A percentile compares a stretch with the other conserved stretches of the same genome.
These are phyloP conservation scores for Charanyca ferruginea DNA, from an alignment of 2,888 invertebrate species.

Conservation along the genomic window DNA sequence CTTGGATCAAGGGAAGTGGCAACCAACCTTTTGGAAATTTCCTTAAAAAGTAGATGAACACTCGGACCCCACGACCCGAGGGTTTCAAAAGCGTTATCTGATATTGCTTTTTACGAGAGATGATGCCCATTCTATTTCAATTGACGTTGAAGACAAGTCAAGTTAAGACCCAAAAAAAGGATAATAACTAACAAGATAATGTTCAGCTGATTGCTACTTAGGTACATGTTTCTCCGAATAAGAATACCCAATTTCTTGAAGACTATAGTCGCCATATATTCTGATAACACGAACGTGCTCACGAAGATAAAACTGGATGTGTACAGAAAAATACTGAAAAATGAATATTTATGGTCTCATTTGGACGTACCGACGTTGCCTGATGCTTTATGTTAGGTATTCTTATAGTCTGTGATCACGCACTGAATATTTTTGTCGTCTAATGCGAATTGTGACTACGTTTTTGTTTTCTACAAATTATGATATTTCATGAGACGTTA, in stretches of 20 bases:
- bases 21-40: too few species aligned
- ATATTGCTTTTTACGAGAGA: too few species aligned
- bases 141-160: too few species aligned
- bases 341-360: slow-evolving; percentile 55
- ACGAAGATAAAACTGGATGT: slow-evolving; percentile 29
- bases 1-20: too few species aligned
- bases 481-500: slow-evolving; percentile 3
- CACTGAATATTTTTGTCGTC: slow-evolving; percentile 12
- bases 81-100: too few species aligned
- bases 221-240: neutral
- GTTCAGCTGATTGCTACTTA: slow-evolving; percentile 8
- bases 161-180: neutral
- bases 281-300: slow-evolving; percentile 17
- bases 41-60: too few species aligned
- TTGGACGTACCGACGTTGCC: slow-evolving; percentile 22
- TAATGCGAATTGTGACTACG: slow-evolving; percentile 7
- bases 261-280: slow-evolving; percentile 13
- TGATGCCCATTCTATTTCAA: too few species aligned
- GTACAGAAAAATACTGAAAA: slow-evolving; percentile 39
- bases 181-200: slow-evolving; percentile 9
- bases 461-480: slow-evolving; percentile 4
- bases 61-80: too few species aligned
- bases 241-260: slow-evolving; percentile 22
- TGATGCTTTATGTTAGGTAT: slow-evolving; percentile 34
- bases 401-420: slow-evolving; percentile 50